These are phyloP conservation scores for Synaphobranchus kaupii DNA, from an alignment of 2,797 vertebrate species.

Conservation along the genomic window DNA sequence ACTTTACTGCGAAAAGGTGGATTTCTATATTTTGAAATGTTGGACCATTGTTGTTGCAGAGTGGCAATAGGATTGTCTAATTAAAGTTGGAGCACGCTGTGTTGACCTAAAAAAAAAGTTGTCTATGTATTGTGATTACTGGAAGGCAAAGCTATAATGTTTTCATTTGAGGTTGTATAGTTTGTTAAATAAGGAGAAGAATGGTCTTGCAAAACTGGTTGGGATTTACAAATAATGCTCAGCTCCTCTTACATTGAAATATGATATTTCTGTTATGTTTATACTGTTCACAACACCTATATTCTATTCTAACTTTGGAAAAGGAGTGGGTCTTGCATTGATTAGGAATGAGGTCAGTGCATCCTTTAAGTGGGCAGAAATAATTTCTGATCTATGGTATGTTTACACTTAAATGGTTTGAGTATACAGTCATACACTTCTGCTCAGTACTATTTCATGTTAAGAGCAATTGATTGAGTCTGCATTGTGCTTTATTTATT, in stretches of 20 bases:
- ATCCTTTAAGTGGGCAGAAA: background rate
- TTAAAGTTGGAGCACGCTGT: conserved; percentile 56
- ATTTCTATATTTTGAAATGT: conserved; percentile 62
- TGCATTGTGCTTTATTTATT: background rate
- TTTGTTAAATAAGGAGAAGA: conserved; percentile 13
- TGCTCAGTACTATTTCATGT: conserved; percentile 59
- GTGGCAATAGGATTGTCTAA: conserved; percentile 59
- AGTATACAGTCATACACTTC: conserved; percentile 48
- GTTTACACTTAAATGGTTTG: conserved; percentile 44
- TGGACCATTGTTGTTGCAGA: conserved; percentile 57
- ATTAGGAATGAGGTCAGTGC: conserved; percentile 4
- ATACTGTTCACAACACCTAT: background rate
- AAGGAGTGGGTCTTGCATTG: background rate
- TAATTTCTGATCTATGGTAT: conserved; percentile 40
- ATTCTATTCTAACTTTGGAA: conserved; percentile 12
- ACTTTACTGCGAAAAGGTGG: conserved; percentile 56
- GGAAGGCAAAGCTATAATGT: conserved; percentile 42
- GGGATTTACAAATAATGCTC: background rate
- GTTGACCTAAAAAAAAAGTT: conserved; percentile 61
- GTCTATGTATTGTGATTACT: conserved; percentile 15
- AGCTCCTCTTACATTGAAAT: background rate
- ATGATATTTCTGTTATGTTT: conserved; percentile 18
- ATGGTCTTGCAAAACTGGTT: background rate
- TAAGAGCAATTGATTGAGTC: conserved; percentile 57
- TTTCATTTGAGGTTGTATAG: conserved; percentile 52